A percentile compares a stretch with the other conserved stretches of the same genome.
Conservation (phyloP, 2,113 vertebrate species). For the Lepus europaeus region DNA sequence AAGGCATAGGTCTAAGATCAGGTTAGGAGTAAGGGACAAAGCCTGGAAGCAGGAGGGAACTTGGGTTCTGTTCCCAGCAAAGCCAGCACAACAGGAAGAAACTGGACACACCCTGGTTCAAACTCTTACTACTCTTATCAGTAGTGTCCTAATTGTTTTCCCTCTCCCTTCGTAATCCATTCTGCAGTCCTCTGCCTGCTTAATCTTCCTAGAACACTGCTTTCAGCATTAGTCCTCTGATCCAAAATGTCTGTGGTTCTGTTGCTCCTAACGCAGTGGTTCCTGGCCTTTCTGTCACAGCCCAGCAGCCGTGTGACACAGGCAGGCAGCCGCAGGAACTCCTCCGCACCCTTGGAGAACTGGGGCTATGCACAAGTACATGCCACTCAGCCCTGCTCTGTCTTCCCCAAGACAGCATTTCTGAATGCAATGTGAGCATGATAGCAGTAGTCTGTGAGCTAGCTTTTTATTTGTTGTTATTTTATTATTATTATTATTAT, state of each 20-base stretch:
- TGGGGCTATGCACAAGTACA: neutral
- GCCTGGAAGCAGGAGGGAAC: neutral
- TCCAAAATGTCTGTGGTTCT: neutral
- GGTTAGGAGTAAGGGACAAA: neutral
- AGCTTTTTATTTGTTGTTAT: neutral
- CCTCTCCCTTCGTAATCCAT: neutral
- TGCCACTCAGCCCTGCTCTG: neutral
- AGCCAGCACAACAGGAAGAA: slow-evolving; percentile 25
- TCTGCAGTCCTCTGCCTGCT: neutral
- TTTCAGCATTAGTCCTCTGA: neutral
- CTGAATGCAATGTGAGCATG: neutral
- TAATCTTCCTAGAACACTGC: neutral
- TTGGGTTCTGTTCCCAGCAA: slow-evolving; percentile 18
- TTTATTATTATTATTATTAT: too few species aligned
- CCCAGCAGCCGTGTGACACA: neutral
- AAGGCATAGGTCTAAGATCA: neutral
- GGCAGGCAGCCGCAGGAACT: neutral
- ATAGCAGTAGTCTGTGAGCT: neutral
- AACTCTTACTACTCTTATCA: slow-evolving; percentile 7
- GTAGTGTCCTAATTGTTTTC: slow-evolving; percentile 9
- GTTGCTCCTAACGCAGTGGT: neutral
- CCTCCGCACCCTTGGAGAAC: neutral
- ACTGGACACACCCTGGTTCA: neutral
- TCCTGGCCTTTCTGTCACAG: neutral
- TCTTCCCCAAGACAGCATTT: neutral